These are phyloP conservation scores for Cisticola juncidis DNA, from an alignment of 2,113 vertebrate species.

Conservation along the genomic window DNA sequence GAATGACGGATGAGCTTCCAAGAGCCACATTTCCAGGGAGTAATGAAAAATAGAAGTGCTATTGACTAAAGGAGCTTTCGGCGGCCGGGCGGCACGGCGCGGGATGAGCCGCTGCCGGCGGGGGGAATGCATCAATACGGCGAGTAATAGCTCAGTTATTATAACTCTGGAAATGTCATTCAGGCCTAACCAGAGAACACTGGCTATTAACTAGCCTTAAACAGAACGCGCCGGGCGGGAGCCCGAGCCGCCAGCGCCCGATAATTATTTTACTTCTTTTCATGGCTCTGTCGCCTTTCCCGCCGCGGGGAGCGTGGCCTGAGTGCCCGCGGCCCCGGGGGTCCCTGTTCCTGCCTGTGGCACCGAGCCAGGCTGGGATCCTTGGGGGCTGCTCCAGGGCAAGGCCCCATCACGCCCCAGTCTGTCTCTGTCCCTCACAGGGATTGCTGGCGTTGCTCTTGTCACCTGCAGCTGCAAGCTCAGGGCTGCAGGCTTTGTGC, in stretches of 20 bases:
- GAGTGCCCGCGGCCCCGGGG: neutral
- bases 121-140: slow-evolving; percentile 73
- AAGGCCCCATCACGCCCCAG: rapidly evolving
- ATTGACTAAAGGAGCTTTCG: slow-evolving; percentile 76
- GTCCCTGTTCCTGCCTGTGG: neutral
- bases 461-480: neutral
- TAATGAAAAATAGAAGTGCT: slow-evolving; percentile 80
- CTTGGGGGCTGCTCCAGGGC: neutral
- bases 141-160: slow-evolving; percentile 74
- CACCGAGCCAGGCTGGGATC: neutral
- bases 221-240: slow-evolving; percentile 35
- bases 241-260: neutral
- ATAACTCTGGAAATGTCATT: slow-evolving; percentile 73
- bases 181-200: slow-evolving; percentile 70
- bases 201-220: slow-evolving; percentile 70
- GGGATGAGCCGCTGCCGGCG: slow-evolving; percentile 66
- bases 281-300: neutral
- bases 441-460: neutral
- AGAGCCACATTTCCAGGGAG: slow-evolving; percentile 78
- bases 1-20: slow-evolving; percentile 80
- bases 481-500: neutral
- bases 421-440: neutral
- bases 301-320: rapidly evolving
- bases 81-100: slow-evolving; percentile 53
- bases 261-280: slow-evolving; percentile 43